phyloP scores from a whole-genome alignment of 2,888 invertebrate species.

The Cosmopolites sordidus region DNA sequence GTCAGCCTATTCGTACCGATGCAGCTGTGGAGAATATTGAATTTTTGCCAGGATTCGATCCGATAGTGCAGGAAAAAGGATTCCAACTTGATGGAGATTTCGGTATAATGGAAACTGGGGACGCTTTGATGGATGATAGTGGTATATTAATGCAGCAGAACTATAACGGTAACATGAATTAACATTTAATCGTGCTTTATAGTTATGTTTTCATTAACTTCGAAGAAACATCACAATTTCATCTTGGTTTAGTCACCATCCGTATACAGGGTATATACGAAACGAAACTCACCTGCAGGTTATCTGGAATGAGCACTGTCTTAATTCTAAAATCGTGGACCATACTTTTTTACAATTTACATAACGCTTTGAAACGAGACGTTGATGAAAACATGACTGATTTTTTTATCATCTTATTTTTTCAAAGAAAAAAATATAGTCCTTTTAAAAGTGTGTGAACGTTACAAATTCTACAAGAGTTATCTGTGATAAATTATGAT shows the following conservation, averaged over 20 bases:
- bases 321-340: not conserved
- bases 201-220: conserved; percentile 5
- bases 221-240: not conserved
- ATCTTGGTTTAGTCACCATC: no score
- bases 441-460: conserved; percentile 27
- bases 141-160: conserved; percentile 36
- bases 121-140: conserved; percentile 33
- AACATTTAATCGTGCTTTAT: conserved; percentile 12
- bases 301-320: not conserved
- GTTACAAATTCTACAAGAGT: conserved; percentile 35
- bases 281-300: no score
- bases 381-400: conserved; percentile 13
- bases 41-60: conserved; percentile 25
- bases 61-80: conserved; percentile 28
- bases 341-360: not conserved
- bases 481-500: conserved; percentile 44
- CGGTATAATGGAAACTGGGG: conserved; percentile 33
- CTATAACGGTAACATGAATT: conserved; percentile 35
- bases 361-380: not conserved
- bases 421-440: conserved; percentile 16
- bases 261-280: no score
- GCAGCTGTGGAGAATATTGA: conserved; percentile 24
- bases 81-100: conserved; percentile 32
- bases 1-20: conserved; percentile 42
- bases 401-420: conserved; percentile 8